phyloP scores from a whole-genome alignment of 2,797 vertebrate species.

The Caiman crocodilus region DNA sequence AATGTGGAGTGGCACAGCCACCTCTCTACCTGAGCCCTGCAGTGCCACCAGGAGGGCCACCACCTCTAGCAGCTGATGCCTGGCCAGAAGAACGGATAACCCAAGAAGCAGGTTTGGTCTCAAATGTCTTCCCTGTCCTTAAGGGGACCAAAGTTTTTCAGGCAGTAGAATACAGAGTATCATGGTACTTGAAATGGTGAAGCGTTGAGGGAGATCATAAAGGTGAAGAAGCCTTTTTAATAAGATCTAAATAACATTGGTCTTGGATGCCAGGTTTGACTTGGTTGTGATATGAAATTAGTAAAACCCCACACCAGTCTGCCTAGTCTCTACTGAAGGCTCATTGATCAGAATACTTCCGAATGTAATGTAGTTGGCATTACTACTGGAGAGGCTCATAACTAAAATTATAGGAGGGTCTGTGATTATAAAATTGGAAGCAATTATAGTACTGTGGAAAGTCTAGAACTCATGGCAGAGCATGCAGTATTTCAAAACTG shows the following conservation, averaged over 20 bases:
- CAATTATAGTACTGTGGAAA: neutral
- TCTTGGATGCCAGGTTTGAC: neutral
- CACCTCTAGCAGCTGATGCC: conserved; percentile 73
- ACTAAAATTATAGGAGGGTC: neutral
- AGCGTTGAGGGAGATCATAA: rapidly evolving
- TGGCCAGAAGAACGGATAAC: conserved; percentile 65
- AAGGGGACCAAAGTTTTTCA: neutral
- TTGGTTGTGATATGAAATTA: neutral
- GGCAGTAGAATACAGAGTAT: neutral
- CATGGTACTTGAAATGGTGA: neutral
- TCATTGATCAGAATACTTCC: neutral
- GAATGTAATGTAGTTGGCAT: neutral
- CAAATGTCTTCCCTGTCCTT: neutral
- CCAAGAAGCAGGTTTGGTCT: conserved; percentile 77
- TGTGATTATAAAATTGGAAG: neutral
- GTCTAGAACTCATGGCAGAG: neutral
- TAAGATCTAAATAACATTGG: neutral
- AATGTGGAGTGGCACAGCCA: conserved; percentile 49
- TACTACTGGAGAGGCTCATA: neutral
- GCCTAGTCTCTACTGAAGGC: neutral
- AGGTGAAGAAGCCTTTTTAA: neutral
- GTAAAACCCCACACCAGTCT: neutral
- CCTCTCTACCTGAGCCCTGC: conserved; percentile 74
- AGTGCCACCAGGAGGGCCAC: conserved; percentile 72
- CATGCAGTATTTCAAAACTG: rapidly evolving